phyloP scores from a whole-genome alignment of 1,140 invertebrate genomes.

The Gryon sp. region DNA sequence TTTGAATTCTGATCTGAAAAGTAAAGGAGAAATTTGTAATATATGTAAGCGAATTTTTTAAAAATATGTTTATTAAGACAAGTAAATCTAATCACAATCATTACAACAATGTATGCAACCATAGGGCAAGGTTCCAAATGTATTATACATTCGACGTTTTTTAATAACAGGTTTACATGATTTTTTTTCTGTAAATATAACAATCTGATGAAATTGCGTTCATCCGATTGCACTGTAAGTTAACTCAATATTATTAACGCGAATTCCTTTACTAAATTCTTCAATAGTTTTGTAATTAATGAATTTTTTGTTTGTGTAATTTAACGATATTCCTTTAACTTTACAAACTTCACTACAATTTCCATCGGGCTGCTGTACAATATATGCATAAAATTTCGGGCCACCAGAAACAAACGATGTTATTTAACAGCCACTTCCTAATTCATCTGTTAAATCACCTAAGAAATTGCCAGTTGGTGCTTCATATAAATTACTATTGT shows the following conservation, averaged over 20 bases:
- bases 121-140: not conserved
- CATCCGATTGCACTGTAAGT: slow-evolving; percentile 29
- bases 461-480: slow-evolving; percentile 62
- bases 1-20: too few species aligned
- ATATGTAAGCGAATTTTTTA: not conserved
- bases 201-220: not conserved
- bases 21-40: too few species aligned
- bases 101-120: not conserved
- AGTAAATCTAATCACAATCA: not conserved
- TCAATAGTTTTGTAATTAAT: slow-evolving; percentile 2
- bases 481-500: slow-evolving; percentile 19
- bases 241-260: not conserved
- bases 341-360: slow-evolving; percentile 5
- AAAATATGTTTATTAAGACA: not conserved
- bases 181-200: not conserved
- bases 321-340: slow-evolving; percentile 55
- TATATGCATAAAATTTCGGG: slow-evolving; percentile 67
- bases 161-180: slow-evolving; percentile 1
- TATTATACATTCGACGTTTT: not conserved
- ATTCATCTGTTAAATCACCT: slow-evolving; percentile 70
- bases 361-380: slow-evolving; percentile 15
- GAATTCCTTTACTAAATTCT: not conserved
- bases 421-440: slow-evolving; percentile 64
- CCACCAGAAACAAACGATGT: slow-evolving; percentile 63
- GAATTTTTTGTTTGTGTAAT: slow-evolving; percentile 24